These are phyloP conservation scores for Varanus salvator DNA, from an alignment of 2,113 vertebrate species.

Conservation along the genomic window DNA sequence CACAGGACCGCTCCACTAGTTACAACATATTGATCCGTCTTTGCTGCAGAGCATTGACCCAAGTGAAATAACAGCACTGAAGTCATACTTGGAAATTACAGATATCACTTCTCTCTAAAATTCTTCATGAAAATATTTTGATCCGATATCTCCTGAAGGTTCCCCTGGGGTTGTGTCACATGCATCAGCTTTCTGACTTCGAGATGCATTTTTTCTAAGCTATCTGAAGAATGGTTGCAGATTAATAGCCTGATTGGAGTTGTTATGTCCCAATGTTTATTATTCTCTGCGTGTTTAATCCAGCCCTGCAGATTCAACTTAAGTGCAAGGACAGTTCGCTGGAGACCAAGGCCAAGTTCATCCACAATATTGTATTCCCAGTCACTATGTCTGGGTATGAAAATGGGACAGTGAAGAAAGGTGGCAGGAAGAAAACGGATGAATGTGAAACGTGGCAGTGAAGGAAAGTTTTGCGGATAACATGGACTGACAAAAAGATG, in stretches of 20 bases:
- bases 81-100: slow-evolving; percentile 46
- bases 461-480: too few relatives aligned
- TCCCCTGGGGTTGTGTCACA: background rate
- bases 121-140: slow-evolving; percentile 70
- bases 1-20: background rate
- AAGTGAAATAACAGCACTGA: slow-evolving; percentile 49
- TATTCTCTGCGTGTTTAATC: background rate
- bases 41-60: slow-evolving; percentile 50
- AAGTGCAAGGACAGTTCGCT: too few relatives aligned
- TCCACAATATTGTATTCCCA: too few relatives aligned
- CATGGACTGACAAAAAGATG: too few relatives aligned
- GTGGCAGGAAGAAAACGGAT: too few relatives aligned
- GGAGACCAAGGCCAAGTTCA: too few relatives aligned
- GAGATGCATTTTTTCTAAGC: background rate
- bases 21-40: slow-evolving; percentile 49
- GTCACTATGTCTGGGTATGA: too few relatives aligned
- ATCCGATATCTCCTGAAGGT: background rate
- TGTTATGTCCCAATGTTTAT: background rate
- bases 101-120: slow-evolving; percentile 39
- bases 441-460: too few relatives aligned
- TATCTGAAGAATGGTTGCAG: background rate
- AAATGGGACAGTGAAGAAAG: too few relatives aligned
- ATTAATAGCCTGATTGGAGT: background rate
- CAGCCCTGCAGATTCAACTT: background rate
- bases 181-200: background rate